Evolutionary conservation across 2,113 vertebrate genomes (phyloP).

Genomic region (Montifringilla adamsi): DNA sequence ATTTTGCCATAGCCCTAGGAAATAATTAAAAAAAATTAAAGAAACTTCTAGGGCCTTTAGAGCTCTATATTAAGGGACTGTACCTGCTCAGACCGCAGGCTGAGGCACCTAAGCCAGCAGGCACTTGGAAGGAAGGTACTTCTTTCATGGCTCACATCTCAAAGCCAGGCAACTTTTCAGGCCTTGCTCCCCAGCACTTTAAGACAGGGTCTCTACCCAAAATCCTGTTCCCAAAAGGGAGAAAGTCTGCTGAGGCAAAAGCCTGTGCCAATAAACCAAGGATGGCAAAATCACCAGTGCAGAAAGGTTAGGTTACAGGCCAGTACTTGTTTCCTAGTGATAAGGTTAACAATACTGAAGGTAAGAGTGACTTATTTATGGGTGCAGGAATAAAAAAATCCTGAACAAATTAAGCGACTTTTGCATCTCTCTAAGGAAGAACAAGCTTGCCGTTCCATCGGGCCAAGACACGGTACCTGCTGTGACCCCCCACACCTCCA

Average conservation of each 20-base stretch:
- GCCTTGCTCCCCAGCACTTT: not conserved
- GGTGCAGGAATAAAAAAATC: not conserved
- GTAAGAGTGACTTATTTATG: not conserved
- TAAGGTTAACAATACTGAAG: not conserved
- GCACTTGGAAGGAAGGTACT: not conserved
- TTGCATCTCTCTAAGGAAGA: not conserved
- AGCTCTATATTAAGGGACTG: not conserved
- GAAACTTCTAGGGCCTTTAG: not conserved
- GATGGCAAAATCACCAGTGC: not conserved
- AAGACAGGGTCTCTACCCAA: not conserved
- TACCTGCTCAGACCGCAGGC: not conserved
- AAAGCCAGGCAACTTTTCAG: not conserved
- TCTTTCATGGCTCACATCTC: not conserved
- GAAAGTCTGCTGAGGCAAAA: not conserved
- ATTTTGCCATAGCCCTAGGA: not conserved
- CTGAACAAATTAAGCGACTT: not conserved
- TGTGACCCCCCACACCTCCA: not conserved
- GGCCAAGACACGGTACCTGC: not conserved
- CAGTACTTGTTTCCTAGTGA: not conserved
- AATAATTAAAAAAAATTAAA: not conserved
- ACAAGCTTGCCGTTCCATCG: not conserved
- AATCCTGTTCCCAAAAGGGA: not conserved
- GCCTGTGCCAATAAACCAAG: not conserved
- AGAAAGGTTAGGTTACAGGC: not conserved
- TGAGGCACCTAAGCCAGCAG: not conserved